A percentile compares a stretch with the other conserved stretches of the same genome.
phyloP scores from a whole-genome alignment of 2,113 vertebrate species.

The Columba livia region DNA sequence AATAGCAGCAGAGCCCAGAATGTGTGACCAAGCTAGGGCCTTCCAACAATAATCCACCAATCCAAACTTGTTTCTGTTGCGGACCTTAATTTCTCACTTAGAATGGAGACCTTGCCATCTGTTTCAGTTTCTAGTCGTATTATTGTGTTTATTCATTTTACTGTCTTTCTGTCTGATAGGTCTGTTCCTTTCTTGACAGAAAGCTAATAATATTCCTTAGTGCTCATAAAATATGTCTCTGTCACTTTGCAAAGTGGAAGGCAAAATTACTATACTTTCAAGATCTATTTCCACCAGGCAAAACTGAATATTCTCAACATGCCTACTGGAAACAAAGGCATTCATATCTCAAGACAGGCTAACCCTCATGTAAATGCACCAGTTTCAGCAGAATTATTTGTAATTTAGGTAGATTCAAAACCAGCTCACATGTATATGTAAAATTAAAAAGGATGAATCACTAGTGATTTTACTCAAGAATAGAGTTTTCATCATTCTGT shows the following conservation, averaged over 20 bases:
- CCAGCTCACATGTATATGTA: not conserved
- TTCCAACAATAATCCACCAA: not conserved
- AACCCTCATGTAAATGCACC: not conserved
- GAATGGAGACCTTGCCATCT: not conserved
- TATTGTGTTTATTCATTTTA: not conserved
- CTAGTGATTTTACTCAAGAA: not conserved
- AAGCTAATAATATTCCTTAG: not conserved
- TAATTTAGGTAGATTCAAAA: not conserved
- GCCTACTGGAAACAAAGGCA: not conserved
- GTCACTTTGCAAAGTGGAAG: not conserved
- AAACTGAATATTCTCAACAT: not conserved
- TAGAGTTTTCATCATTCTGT: not conserved
- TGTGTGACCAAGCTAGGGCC: not conserved
- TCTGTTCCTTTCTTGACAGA: not conserved
- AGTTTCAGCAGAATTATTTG: not conserved
- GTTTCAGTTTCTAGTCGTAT: not conserved
- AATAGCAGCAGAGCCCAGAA: not conserved
- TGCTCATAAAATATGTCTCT: not conserved
- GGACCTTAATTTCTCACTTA: not conserved
- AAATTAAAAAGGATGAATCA: not conserved
- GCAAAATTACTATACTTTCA: not conserved
- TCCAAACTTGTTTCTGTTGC: not conserved
- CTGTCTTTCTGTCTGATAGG: not conserved
- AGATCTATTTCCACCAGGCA: not conserved
- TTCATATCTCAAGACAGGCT: not conserved